phyloP scores from a whole-genome alignment of 2,888 invertebrate species.

The Iphiclides podalirius region DNA sequence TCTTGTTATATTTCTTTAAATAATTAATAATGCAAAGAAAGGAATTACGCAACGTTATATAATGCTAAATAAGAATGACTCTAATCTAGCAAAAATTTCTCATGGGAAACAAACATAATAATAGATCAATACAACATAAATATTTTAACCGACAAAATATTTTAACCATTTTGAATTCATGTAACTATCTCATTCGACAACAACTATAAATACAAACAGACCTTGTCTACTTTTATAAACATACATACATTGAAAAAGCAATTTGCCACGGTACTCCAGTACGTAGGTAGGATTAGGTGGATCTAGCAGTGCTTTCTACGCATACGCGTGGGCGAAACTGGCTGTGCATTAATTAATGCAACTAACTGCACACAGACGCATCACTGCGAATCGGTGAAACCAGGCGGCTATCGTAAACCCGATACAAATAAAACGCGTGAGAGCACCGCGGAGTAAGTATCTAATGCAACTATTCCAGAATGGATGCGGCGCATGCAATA shows the following conservation, averaged over 20 bases:
- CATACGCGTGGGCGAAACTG: conserved; percentile 54
- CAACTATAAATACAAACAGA: no score
- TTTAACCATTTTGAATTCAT: no score
- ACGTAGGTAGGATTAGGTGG: conserved; percentile 22
- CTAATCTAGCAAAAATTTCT: no score
- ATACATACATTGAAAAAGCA: conserved; percentile 28
- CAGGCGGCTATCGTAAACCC: conserved; percentile 33
- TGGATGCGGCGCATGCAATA: background rate
- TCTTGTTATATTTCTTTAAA: no score
- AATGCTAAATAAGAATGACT: no score
- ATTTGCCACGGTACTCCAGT: conserved; percentile 34
- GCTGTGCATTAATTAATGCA: conserved; percentile 60
- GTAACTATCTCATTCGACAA: no score
- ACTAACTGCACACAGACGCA: conserved; percentile 47
- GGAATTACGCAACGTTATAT: no score
- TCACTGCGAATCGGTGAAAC: conserved; percentile 37
- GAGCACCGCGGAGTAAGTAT: background rate
- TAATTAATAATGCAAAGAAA: no score
- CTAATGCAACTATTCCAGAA: background rate
- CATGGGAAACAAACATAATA: no score
- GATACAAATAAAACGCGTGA: conserved; percentile 40
- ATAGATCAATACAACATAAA: no score
- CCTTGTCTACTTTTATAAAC: no score
- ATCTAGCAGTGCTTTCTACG: conserved; percentile 46
- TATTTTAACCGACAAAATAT: no score